Evolutionary conservation across 2,797 vertebrate species (phyloP).

Genomic region (Gymnocypris eckloni): DNA sequence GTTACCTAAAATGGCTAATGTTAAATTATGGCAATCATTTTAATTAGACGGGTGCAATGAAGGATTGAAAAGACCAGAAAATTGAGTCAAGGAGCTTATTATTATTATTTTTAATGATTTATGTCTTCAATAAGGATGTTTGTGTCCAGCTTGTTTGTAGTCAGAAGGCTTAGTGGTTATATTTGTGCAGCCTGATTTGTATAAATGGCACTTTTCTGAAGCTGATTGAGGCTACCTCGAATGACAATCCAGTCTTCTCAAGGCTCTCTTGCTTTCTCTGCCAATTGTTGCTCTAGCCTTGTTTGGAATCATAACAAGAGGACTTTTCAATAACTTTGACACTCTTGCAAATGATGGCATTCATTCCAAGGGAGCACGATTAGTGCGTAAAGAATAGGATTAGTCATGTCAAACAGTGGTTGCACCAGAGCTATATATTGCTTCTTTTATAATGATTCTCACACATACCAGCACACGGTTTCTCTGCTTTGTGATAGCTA

Average conservation of each 20-base stretch:
- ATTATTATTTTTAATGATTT: conserved; percentile 37
- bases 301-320: conserved; percentile 10
- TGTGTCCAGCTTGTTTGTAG: conserved; percentile 8
- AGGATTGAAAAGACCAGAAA: conserved; percentile 28
- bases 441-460: conserved; percentile 12
- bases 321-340: conserved; percentile 17
- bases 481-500: not conserved
- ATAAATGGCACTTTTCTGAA: conserved; percentile 29
- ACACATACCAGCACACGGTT: not conserved
- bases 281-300: conserved; percentile 15
- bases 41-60: conserved; percentile 60
- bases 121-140: conserved; percentile 24
- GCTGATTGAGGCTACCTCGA: conserved; percentile 41
- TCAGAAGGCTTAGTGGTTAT: not conserved
- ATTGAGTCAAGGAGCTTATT: not conserved
- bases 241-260: conserved; percentile 42
- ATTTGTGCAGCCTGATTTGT: conserved; percentile 10
- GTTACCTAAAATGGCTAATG: conserved; percentile 58
- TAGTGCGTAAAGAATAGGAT: not conserved
- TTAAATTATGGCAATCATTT: conserved; percentile 58
- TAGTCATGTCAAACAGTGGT: conserved; percentile 16
- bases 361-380: not conserved
- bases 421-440: not conserved
- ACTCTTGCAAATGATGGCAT: conserved; percentile 15
- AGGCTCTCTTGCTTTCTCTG: conserved; percentile 24